Percentiles rank a stretch among this genome's conserved stretches.
phyloP scores from a whole-genome alignment of 2,113 vertebrate genomes.

The Diphyllodes magnificus region DNA sequence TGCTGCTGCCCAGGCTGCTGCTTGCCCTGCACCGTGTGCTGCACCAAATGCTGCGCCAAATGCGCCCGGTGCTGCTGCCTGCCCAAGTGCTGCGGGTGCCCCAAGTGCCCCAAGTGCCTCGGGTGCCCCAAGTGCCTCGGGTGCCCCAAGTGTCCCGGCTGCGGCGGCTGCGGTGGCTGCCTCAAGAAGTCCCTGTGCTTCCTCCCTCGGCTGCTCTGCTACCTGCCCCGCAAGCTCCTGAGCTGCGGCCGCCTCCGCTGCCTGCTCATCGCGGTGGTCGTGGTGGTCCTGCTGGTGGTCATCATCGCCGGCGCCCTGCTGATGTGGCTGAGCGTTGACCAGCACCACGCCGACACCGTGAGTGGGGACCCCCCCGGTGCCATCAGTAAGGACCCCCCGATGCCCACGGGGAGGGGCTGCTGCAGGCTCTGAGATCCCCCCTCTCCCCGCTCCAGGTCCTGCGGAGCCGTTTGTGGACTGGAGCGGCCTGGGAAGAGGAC shows the following conservation, averaged over 20 bases:
- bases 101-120: background rate
- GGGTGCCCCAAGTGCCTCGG: background rate
- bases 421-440: fast-evolving
- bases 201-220: constrained; percentile 19
- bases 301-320: background rate
- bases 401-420: background rate
- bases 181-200: background rate
- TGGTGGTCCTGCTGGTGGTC: constrained; percentile 18
- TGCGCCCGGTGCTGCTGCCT: constrained; percentile 33
- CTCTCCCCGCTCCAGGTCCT: background rate
- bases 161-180: background rate
- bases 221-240: constrained; percentile 44
- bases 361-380: fast-evolving
- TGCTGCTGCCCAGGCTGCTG: background rate
- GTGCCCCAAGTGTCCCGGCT: background rate
- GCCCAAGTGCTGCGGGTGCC: background rate
- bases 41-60: background rate
- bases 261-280: background rate
- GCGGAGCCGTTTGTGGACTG: background rate
- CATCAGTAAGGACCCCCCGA: fast-evolving
- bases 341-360: background rate
- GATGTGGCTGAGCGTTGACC: background rate
- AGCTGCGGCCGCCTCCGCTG: constrained; percentile 6
- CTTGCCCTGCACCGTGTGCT: background rate
- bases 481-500: background rate